These are phyloP conservation scores for Catamblyrhynchus diadema DNA, from an alignment of 2,797 vertebrate genomes.

Conservation along the genomic window DNA sequence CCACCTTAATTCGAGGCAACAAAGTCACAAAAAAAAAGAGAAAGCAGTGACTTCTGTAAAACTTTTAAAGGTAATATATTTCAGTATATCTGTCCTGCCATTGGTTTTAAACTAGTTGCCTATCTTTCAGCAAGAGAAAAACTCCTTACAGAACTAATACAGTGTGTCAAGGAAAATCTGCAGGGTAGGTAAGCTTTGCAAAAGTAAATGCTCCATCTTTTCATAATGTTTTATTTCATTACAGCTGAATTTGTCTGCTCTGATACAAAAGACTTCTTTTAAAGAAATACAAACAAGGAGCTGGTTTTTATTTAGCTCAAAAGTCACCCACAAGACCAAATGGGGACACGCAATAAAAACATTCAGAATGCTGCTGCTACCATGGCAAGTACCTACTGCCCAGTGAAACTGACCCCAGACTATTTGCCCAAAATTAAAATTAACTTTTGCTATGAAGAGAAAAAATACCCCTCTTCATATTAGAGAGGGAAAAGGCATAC, in stretches of 20 bases:
- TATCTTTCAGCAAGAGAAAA: background rate
- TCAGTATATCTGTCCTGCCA: background rate
- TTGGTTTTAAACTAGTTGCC: background rate
- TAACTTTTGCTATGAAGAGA: background rate
- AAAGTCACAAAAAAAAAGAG: constrained; percentile 47
- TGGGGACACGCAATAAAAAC: background rate
- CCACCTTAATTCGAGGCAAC: constrained; percentile 46
- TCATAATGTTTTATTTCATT: background rate
- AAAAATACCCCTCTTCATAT: background rate
- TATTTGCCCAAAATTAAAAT: background rate
- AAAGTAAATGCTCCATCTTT: background rate
- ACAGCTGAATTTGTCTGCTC: background rate
- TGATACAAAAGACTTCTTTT: background rate
- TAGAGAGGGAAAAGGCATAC: background rate
- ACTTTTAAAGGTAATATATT: background rate
- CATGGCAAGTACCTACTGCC: background rate
- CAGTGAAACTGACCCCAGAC: background rate
- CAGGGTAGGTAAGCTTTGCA: background rate
- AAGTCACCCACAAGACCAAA: background rate
- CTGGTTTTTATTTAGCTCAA: background rate
- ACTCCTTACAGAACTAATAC: background rate
- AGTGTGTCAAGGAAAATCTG: background rate
- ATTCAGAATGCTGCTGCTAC: background rate
- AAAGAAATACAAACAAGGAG: background rate
- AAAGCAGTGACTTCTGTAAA: background rate